Evolutionary conservation across 2,888 invertebrate species (phyloP).

Genomic region (Unio pictorum): DNA sequence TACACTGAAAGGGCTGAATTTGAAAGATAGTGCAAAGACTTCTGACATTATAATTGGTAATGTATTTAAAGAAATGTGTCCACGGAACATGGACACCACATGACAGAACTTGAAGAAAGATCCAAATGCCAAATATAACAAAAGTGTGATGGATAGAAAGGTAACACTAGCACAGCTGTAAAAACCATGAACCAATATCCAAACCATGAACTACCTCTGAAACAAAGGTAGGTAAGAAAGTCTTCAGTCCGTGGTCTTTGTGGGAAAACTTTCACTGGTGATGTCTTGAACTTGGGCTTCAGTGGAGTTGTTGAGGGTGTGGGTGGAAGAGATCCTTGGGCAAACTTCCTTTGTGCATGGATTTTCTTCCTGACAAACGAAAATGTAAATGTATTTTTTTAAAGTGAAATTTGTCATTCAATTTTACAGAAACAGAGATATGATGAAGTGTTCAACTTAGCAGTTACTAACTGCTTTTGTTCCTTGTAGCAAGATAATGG

Average conservation of each 20-base stretch:
- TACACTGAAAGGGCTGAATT: too few relatives aligned
- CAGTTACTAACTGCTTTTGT: background rate
- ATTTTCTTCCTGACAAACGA: constrained; percentile 76
- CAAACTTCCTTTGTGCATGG: constrained; percentile 90
- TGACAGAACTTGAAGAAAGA: too few relatives aligned
- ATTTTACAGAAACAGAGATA: background rate
- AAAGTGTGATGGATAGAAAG: too few relatives aligned
- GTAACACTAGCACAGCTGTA: too few relatives aligned
- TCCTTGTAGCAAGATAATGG: background rate
- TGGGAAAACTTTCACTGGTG: constrained; percentile 56
- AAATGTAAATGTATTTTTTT: too few relatives aligned
- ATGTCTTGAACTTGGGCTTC: constrained; percentile 35
- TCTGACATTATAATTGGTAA: too few relatives aligned
- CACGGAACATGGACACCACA: too few relatives aligned
- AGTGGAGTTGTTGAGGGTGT: constrained; percentile 47
- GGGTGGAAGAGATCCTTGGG: constrained; percentile 77
- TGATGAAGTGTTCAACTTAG: background rate
- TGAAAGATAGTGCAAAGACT: too few relatives aligned
- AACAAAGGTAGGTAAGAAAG: constrained; percentile 87
- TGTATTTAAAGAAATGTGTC: too few relatives aligned
- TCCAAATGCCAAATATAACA: too few relatives aligned
- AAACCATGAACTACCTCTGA: constrained; percentile 76
- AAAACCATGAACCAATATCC: too few relatives aligned
- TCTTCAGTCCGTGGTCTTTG: constrained; percentile 87
- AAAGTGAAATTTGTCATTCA: too few relatives aligned